These are phyloP conservation scores for Rostratula benghalensis DNA, from an alignment of 2,113 vertebrate species.

Conservation along the genomic window DNA sequence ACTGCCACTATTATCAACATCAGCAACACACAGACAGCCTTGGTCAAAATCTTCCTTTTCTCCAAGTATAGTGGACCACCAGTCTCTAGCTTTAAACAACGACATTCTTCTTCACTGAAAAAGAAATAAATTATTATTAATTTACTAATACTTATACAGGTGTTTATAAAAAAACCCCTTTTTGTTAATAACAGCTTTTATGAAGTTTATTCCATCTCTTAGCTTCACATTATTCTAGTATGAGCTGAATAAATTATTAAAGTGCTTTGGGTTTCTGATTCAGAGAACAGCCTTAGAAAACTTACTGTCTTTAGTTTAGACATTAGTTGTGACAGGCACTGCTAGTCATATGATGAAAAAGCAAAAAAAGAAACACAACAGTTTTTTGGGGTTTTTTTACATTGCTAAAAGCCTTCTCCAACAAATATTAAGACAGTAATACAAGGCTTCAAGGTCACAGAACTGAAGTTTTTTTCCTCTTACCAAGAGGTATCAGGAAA, in stretches of 20 bases:
- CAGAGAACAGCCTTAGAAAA: not conserved
- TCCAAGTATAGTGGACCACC: slow-evolving; percentile 91
- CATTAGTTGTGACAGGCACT: not conserved
- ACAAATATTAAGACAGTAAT: not conserved
- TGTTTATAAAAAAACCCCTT: not conserved
- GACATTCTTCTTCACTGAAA: slow-evolving; percentile 85
- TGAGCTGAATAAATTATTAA: not conserved
- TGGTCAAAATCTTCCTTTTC: slow-evolving; percentile 97
- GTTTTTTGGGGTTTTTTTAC: not conserved
- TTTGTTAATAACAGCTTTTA: not conserved
- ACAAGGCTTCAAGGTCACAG: not conserved
- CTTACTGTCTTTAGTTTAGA: not conserved
- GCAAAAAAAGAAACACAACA: not conserved
- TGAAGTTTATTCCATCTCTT: not conserved
- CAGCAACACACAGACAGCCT: slow-evolving; percentile 90
- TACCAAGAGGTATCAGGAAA: not conserved
- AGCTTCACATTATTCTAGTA: not conserved
- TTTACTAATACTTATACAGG: not conserved
- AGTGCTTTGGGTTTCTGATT: not conserved
- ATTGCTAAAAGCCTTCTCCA: not conserved
- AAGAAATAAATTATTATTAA: not conserved
- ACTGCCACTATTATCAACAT: slow-evolving; percentile 93
- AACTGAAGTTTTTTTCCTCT: not conserved
- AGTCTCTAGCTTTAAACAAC: slow-evolving; percentile 96
- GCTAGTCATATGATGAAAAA: not conserved